Evolutionary conservation across 2,888 invertebrate genomes (phyloP).

Genomic region (Ennomos quercinarius): DNA sequence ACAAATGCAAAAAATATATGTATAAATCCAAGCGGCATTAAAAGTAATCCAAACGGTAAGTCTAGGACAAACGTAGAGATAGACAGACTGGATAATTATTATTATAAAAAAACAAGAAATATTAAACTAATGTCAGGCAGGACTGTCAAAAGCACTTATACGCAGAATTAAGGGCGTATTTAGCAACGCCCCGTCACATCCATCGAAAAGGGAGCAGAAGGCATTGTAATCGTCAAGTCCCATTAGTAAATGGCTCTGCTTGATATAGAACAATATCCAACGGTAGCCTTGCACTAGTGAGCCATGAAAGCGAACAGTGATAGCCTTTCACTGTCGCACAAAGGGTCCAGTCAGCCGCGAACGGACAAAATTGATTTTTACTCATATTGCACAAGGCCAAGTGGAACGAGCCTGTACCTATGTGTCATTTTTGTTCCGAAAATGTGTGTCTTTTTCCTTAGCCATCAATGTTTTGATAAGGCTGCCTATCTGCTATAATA

Average conservation of each 20-base stretch:
- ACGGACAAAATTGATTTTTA: slow-evolving; percentile 77
- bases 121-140: no score
- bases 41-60: no score
- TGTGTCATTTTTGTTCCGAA: slow-evolving; percentile 20
- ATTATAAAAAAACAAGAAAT: no score
- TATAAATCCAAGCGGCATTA: no score
- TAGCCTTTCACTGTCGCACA: slow-evolving; percentile 78
- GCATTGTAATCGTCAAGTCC: slow-evolving; percentile 44
- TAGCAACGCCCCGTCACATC: slow-evolving; percentile 35
- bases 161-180: slow-evolving; percentile 30
- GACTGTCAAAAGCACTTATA: slow-evolving; percentile 5
- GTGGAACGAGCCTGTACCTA: slow-evolving; percentile 22
- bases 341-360: slow-evolving; percentile 74
- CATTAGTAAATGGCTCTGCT: slow-evolving; percentile 56
- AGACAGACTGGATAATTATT: no score
- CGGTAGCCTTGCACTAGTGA: slow-evolving; percentile 60
- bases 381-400: slow-evolving; percentile 60
- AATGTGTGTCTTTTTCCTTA: slow-evolving; percentile 7
- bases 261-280: slow-evolving; percentile 68
- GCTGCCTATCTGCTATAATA: no score
- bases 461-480: slow-evolving; percentile 18
- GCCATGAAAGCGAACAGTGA: slow-evolving; percentile 79
- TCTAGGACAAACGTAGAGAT: no score
- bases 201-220: slow-evolving; percentile 18
- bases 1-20: no score